Evolutionary conservation across 2,888 invertebrate species (phyloP), one percentile per base, ranked within the genome.

Genomic region (Baccha elongata): DNA sequence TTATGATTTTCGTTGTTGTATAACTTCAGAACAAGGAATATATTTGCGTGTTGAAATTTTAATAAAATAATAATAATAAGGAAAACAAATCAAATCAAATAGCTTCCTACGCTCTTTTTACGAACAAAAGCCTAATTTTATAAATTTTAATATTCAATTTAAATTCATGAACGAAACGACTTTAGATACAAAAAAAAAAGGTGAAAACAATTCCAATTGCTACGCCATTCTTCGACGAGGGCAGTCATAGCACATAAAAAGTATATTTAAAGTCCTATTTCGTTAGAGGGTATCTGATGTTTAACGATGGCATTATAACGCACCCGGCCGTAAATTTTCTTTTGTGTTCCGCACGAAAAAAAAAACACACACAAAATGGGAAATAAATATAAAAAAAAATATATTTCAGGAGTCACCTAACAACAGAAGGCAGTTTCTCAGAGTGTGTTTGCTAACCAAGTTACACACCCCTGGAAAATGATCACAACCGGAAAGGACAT

Each of bases 271-370:
- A 48, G 60, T 32, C 21, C 53, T 29, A 73, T 48, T 62, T 68
- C 26, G 67, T 53, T 62, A 32, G 67, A 53, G 73, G 60, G 55
- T 67, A 79, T 73, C 73, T 68, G 67, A 67, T 68, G 44, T 79
- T 79, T 79, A 79, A 73, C 79, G 79, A 73, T 46, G 72, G 78
- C 72, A 72, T 78, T 78, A 72, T 72, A 53, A 72, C 46, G 73
- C 79, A 73, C 73, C 67, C 67, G 21, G 53, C 79, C 73, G 53
- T 62, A 60, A 72, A 68, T 68, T 53, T 73, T 32, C 62, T 58
- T 78, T 74, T 73, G 44, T 79, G 73, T 62, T 44, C 37, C 15
- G n/a, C 19, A 64, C 13, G 26, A 42, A 58, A 32, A 29, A 37
- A 23, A 26, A 10, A 26, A 8, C n/a, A 52, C 21, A 11, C 32